phyloP scores from a whole-genome alignment of 37 sponge, comb jelly and placozoan genomes.

The Tethya wilhelma region DNA sequence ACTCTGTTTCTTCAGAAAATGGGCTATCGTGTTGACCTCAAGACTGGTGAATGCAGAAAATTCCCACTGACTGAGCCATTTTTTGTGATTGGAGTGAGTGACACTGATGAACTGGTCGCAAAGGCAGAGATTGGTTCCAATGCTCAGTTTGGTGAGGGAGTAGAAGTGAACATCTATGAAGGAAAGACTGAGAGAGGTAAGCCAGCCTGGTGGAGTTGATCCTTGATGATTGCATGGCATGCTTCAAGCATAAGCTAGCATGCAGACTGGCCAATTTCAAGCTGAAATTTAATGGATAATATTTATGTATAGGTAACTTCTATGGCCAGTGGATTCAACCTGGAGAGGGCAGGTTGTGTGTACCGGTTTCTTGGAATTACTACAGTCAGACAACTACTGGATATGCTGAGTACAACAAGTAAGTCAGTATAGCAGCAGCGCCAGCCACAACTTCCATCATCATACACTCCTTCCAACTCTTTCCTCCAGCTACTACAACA shows the following conservation, averaged over 20 bases:
- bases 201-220: not conserved
- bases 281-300: not conserved
- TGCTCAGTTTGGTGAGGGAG: conserved; percentile 17
- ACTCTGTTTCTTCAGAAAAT: conserved; percentile 20
- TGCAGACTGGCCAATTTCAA: too few species aligned
- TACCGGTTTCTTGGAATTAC: too few species aligned
- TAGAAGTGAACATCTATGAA: conserved; percentile 25
- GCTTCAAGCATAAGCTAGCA: too few species aligned
- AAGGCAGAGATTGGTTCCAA: conserved; percentile 48
- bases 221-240: not conserved
- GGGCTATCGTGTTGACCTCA: conserved; percentile 40
- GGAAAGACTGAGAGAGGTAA: conserved; percentile 6
- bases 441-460: too few species aligned
- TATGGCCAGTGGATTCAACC: not conserved
- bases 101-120: conserved; percentile 28
- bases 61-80: conserved; percentile 24
- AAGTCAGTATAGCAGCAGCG: too few species aligned
- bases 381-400: too few species aligned
- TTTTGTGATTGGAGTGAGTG: conserved; percentile 33
- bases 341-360: not conserved
- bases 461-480: too few species aligned
- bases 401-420: too few species aligned
- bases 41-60: conserved; percentile 39
- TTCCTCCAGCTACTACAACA: too few species aligned
- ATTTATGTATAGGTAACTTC: not conserved